These are phyloP conservation scores for Theocolax elegans DNA, from an alignment of 1,140 invertebrate species.

Conservation along the genomic window DNA sequence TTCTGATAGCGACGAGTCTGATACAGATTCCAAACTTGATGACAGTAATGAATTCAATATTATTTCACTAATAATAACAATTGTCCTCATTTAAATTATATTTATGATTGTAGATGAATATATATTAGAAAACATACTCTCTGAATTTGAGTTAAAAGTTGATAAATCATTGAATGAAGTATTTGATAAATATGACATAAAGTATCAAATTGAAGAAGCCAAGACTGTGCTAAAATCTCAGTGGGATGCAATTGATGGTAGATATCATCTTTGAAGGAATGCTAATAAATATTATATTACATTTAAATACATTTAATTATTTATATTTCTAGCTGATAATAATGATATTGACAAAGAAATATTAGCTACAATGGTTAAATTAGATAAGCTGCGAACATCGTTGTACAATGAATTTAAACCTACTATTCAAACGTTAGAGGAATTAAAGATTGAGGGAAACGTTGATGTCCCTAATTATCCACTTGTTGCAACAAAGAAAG, in stretches of 20 bases:
- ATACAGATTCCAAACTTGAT: constrained; percentile 57
- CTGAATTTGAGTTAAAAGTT: constrained; percentile 54
- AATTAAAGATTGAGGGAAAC: constrained; percentile 56
- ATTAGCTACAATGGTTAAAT: constrained; percentile 50
- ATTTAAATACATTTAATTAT: constrained; percentile 17
- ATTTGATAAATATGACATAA: constrained; percentile 56
- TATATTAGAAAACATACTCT: constrained; percentile 53
- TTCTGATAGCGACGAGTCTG: constrained; percentile 68
- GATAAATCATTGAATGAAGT: constrained; percentile 51
- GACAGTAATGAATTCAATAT: constrained; percentile 23
- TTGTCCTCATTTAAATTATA: background rate
- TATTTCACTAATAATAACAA: constrained; percentile 7
- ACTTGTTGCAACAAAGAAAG: constrained; percentile 61
- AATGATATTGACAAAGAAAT: constrained; percentile 52
- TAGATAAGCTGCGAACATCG: constrained; percentile 56
- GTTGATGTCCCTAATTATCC: constrained; percentile 34
- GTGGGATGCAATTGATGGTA: constrained; percentile 54
- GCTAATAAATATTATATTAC: too few species aligned
- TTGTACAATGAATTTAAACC: constrained; percentile 60
- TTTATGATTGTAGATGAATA: constrained; percentile 16
- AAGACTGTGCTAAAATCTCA: constrained; percentile 49
- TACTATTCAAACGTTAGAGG: constrained; percentile 55
- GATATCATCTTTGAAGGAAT: too few species aligned
- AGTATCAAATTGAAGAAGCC: constrained; percentile 57
- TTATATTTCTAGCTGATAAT: constrained; percentile 7